Percentiles rank a stretch among this genome's conserved stretches.
Evolutionary conservation across 2,113 vertebrate species (phyloP).

Genomic region (Misgurnus anguillicaudatus): DNA sequence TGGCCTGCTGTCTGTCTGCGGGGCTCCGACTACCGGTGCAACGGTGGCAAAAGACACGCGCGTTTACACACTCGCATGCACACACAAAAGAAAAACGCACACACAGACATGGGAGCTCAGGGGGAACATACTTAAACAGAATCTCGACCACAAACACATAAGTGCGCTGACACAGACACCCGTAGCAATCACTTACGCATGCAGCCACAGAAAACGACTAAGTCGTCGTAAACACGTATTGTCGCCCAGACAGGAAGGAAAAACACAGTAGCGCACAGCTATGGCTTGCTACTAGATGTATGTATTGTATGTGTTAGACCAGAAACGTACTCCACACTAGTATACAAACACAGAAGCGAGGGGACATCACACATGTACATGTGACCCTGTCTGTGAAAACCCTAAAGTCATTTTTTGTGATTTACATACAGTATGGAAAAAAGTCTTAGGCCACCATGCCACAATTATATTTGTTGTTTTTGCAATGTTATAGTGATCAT

Average conservation of each 20-base stretch:
- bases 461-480: too few relatives aligned
- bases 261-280: background rate
- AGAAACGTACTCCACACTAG: too few relatives aligned
- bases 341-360: too few relatives aligned
- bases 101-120: constrained; percentile 52
- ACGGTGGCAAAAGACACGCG: constrained; percentile 56
- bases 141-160: constrained; percentile 35
- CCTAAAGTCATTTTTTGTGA: too few relatives aligned
- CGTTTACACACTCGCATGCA: constrained; percentile 41
- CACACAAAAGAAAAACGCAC: constrained; percentile 37
- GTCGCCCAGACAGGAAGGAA: constrained; percentile 30
- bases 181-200: background rate
- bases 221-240: constrained; percentile 31
- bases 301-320: too few relatives aligned
- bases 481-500: too few relatives aligned
- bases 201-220: background rate
- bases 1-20: constrained; percentile 97
- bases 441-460: too few relatives aligned
- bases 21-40: constrained; percentile 77
- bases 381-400: too few relatives aligned
- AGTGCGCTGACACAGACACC: constrained; percentile 27
- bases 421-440: too few relatives aligned
- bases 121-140: constrained; percentile 30
- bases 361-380: too few relatives aligned
- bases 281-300: too few relatives aligned